phyloP scores from a whole-genome alignment of 1,140 invertebrate genomes.

The Chymomyza costata region DNA sequence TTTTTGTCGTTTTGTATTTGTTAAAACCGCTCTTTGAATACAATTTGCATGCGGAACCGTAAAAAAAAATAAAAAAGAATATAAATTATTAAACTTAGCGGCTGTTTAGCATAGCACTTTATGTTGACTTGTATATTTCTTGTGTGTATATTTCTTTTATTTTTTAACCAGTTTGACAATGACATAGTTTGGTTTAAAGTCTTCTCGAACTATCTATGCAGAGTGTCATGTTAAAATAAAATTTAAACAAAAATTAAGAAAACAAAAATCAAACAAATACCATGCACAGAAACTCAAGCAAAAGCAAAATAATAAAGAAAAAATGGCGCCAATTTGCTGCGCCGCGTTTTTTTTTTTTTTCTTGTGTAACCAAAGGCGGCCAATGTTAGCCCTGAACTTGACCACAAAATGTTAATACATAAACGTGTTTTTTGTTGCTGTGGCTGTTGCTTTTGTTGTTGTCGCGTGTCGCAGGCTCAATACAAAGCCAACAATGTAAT shows the following conservation, averaged over 20 bases:
- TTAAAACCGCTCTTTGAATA: conserved; percentile 19
- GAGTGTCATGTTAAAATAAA: conserved; percentile 1
- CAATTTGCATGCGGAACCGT: conserved; percentile 32
- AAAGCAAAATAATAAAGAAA: too few relatives aligned
- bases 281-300: conserved; percentile 19
- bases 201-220: conserved; percentile 37
- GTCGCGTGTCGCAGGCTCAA: too few relatives aligned
- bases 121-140: conserved; percentile 24
- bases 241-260: conserved; percentile 2
- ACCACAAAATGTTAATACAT: conserved; percentile 22
- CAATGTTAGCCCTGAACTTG: conserved; percentile 55
- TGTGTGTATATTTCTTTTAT: conserved; percentile 11
- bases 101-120: conserved; percentile 57
- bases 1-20: conserved; percentile 8
- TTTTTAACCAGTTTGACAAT: conserved; percentile 36
- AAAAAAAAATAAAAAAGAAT: conserved; percentile 6
- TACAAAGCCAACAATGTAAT: conserved; percentile 14
- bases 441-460: too few relatives aligned
- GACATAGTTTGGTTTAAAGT: conserved; percentile 41
- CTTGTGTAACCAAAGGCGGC: not conserved
- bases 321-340: conserved; percentile 16
- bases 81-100: not conserved
- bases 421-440: not conserved
- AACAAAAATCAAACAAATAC: conserved; percentile 9
- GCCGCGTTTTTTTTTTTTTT: conserved; percentile 5